Conservation (phyloP, 2,888 invertebrate species). For the Acleris holmiana region DNA sequence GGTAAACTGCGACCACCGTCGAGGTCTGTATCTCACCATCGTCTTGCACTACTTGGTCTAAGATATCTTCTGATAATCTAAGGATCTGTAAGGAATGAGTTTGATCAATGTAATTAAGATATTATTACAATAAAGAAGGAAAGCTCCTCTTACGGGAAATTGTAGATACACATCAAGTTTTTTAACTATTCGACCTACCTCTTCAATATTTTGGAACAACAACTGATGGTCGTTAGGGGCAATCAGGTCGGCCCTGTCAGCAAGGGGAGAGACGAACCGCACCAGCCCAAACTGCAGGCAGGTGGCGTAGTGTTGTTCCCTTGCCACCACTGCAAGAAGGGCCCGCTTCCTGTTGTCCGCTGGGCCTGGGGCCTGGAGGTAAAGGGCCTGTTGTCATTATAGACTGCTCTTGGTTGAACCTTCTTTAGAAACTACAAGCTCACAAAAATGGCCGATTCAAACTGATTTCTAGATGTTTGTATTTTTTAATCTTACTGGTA, state of each 20-base stretch:
- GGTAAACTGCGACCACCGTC: conserved; percentile 88
- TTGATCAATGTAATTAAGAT: neutral
- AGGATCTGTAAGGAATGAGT: conserved; percentile 79
- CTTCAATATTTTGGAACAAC: conserved; percentile 93
- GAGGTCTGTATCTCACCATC: conserved; percentile 89
- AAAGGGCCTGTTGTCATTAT: conserved; percentile 33
- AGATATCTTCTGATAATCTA: conserved; percentile 91
- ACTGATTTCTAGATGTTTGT: too few species aligned
- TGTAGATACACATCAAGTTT: too few species aligned
- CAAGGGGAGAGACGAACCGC: conserved; percentile 90
- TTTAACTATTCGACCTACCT: conserved; percentile 86
- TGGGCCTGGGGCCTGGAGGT: conserved; percentile 72
- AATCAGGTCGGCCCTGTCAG: conserved; percentile 90
- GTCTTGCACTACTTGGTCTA: conserved; percentile 89
- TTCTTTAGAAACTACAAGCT: neutral
- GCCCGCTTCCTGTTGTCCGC: conserved; percentile 87
- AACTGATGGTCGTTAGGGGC: conserved; percentile 90
- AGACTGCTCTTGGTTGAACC: conserved; percentile 9
- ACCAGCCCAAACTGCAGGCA: conserved; percentile 91
- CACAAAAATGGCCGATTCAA: too few species aligned
- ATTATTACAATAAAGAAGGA: neutral
- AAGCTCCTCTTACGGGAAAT: too few species aligned
- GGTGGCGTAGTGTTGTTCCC: conserved; percentile 92
- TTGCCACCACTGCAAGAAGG: conserved; percentile 89
- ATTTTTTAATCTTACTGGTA: too few species aligned